phyloP scores from a whole-genome alignment of 2,797 vertebrate species.

The Chromobotia macracanthus region DNA sequence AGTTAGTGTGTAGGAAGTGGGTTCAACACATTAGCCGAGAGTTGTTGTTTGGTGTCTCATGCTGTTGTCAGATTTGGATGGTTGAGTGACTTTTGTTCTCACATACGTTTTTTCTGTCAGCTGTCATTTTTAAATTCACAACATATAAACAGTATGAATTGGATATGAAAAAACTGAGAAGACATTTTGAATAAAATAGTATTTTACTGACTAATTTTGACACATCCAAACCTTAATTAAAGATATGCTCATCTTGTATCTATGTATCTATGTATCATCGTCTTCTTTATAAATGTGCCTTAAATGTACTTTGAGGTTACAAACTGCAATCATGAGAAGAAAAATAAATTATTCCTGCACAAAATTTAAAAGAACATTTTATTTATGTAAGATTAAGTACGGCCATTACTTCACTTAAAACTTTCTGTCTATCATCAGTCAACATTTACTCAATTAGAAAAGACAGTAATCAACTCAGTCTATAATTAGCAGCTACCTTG shows the following conservation, averaged over 20 bases:
- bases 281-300: too few relatives aligned
- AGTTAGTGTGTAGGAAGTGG: not conserved
- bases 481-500: conserved; percentile 36
- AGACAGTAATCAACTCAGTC: conserved; percentile 14
- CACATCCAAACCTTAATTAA: not conserved
- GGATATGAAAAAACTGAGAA: not conserved
- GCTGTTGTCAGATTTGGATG: not conserved
- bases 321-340: not conserved
- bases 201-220: not conserved
- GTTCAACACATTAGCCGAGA: not conserved
- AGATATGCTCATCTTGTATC: too few relatives aligned
- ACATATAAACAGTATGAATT: conserved; percentile 10
- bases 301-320: too few relatives aligned
- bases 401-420: conserved; percentile 7
- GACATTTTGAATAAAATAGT: conserved; percentile 12
- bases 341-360: not conserved
- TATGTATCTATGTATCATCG: too few relatives aligned
- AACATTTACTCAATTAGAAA: conserved; percentile 15
- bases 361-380: conserved; percentile 4
- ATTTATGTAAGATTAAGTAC: conserved; percentile 16
- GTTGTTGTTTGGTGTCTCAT: conserved; percentile 2
- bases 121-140: conserved; percentile 2
- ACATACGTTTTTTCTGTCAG: not conserved
- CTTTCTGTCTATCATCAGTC: conserved; percentile 8
- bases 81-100: not conserved